Conservation (phyloP, 1,140 invertebrate species). For the Dysdera silvatica region DNA sequence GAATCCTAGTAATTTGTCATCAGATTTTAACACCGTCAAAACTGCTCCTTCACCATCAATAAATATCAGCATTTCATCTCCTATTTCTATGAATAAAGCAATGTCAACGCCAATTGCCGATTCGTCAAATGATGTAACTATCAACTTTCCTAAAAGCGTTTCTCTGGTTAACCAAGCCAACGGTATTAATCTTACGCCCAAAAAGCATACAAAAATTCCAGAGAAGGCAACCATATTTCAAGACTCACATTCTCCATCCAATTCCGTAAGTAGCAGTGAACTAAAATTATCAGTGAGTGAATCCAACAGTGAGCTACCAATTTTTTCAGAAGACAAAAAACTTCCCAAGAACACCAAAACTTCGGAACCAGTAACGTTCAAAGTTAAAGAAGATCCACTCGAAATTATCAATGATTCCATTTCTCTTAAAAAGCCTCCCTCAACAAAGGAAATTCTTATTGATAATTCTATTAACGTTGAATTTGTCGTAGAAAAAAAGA, state of each 20-base stretch:
- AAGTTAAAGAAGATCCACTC: constrained; percentile 1
- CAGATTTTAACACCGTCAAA: background rate
- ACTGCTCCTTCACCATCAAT: background rate
- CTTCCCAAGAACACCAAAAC: background rate
- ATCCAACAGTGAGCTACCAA: constrained; percentile 9
- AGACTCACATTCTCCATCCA: background rate
- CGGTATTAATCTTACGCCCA: background rate
- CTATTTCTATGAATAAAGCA: background rate
- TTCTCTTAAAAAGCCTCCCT: background rate
- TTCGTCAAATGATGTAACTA: too few relatives aligned
- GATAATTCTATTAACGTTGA: constrained; percentile 19
- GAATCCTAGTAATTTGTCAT: too few relatives aligned
- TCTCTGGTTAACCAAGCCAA: too few relatives aligned
- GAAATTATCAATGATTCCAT: background rate
- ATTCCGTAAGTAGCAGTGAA: too few relatives aligned
- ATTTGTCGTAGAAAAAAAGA: constrained; percentile 10
- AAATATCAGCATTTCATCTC: background rate
- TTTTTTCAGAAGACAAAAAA: background rate
- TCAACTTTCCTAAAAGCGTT: too few relatives aligned
- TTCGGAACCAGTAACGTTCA: background rate
- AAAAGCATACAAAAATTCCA: background rate
- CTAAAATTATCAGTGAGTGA: constrained; percentile 3
- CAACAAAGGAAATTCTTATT: constrained; percentile 9
- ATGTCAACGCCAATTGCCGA: too few relatives aligned
- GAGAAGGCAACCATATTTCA: background rate